Percentiles rank a stretch among this genome's conserved stretches.
These are phyloP conservation scores for Acanthococcus lagerstroemiae DNA, from an alignment of 2,888 invertebrate genomes.

Conservation along the genomic window DNA sequence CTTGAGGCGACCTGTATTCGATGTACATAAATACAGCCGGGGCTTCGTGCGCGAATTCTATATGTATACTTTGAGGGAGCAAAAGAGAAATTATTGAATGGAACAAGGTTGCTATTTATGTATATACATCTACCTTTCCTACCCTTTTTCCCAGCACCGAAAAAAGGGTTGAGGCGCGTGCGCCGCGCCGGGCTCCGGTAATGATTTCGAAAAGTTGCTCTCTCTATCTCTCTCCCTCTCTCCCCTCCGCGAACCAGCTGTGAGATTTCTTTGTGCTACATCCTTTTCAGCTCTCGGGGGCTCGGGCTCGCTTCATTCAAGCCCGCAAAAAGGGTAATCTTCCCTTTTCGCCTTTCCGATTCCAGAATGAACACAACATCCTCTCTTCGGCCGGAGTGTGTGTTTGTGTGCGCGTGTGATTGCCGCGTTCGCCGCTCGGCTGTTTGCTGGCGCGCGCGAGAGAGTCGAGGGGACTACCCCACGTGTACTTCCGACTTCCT, in stretches of 20 bases:
- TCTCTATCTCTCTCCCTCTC: too few species aligned
- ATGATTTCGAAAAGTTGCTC: neutral
- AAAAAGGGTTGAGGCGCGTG: conserved; percentile 1
- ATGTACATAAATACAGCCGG: neutral
- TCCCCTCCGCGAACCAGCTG: neutral
- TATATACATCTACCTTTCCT: too few species aligned
- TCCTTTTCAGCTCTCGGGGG: neutral
- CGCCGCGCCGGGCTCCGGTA: neutral
- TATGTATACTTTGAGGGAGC: conserved; percentile 3
- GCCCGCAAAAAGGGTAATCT: neutral
- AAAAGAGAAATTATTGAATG: conserved; percentile 10
- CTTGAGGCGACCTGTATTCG: conserved; percentile 26
- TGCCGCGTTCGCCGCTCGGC: neutral
- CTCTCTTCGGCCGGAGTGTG: too few species aligned
- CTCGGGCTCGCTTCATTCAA: neutral
- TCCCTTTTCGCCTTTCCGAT: neutral
- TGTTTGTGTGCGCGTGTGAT: neutral
- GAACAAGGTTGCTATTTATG: neutral
- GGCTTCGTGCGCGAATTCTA: conserved; percentile 18
- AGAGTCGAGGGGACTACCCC: conserved; percentile 29
- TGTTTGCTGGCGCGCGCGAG: neutral
- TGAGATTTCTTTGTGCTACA: neutral
- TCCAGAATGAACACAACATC: neutral
- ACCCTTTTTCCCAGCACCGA: neutral
- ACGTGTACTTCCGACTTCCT: conserved; percentile 25